Evolutionary conservation across 2,888 invertebrate genomes (phyloP).

Genomic region (Eupithecia subfuscata): DNA sequence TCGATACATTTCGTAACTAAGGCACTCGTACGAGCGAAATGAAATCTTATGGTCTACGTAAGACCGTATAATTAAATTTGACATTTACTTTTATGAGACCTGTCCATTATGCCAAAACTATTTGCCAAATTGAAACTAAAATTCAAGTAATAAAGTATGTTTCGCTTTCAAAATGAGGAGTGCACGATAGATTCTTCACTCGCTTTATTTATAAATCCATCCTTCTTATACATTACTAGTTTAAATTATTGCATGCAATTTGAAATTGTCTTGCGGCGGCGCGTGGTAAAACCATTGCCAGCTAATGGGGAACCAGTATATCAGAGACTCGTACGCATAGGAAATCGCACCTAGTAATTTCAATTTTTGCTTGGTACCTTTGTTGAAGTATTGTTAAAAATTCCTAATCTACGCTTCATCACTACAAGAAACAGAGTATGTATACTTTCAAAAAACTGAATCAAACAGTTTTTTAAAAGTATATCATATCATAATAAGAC

Average conservation of each 20-base stretch:
- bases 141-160: not conserved
- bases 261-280: constrained; percentile 72
- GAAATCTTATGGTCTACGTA: not conserved
- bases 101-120: not conserved
- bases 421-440: not conserved
- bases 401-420: not conserved
- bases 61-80: constrained; percentile 5
- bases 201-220: constrained; percentile 71
- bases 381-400: not conserved
- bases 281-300: constrained; percentile 42
- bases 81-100: not conserved
- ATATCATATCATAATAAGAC: not conserved
- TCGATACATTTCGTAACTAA: not conserved
- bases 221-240: constrained; percentile 63
- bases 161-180: not conserved
- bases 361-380: not conserved
- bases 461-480: not conserved
- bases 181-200: constrained; percentile 51
- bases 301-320: constrained; percentile 32
- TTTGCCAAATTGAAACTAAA: constrained; percentile 5
- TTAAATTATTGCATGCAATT: constrained; percentile 72
- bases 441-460: not conserved
- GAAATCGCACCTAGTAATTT: constrained; percentile 2
- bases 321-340: constrained; percentile 23
- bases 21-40: not conserved